phyloP scores from a whole-genome alignment of 2,113 vertebrate species.

The Melanocharis versteri region DNA sequence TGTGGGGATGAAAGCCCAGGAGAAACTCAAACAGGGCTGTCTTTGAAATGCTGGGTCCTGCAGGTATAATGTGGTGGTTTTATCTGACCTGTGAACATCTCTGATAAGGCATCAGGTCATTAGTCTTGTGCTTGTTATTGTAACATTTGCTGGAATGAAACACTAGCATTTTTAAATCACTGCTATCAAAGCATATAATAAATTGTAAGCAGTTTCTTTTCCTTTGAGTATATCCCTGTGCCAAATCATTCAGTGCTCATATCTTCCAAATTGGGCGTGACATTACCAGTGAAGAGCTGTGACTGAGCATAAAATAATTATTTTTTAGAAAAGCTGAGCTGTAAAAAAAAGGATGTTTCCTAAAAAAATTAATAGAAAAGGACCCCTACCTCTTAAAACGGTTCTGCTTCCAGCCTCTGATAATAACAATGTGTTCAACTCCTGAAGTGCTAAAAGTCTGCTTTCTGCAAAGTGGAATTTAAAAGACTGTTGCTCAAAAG shows the following conservation, averaged over 20 bases:
- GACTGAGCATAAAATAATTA: neutral
- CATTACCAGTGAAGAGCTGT: neutral
- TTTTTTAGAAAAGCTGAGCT: neutral
- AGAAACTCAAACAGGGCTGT: neutral
- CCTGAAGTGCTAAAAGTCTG: neutral
- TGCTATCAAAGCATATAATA: neutral
- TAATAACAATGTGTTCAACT: neutral
- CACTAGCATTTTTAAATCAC: neutral
- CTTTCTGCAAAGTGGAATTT: neutral
- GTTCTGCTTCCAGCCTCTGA: neutral
- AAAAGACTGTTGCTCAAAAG: neutral
- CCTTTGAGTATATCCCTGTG: neutral
- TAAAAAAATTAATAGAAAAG: neutral
- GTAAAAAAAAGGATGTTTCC: neutral
- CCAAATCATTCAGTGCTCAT: neutral
- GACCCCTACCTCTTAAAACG: neutral
- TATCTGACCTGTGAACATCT: conserved; percentile 33
- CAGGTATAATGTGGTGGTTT: neutral
- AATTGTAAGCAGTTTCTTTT: conserved; percentile 7
- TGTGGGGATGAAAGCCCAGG: neutral
- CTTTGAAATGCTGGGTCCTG: conserved; percentile 7
- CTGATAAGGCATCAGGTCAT: conserved; percentile 22
- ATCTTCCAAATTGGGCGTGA: neutral
- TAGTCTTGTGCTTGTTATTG: conserved; percentile 32
- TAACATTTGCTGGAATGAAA: conserved; percentile 30